Evolutionary conservation across 1,140 invertebrate genomes (phyloP).

Genomic region (Nylanderia fulva): DNA sequence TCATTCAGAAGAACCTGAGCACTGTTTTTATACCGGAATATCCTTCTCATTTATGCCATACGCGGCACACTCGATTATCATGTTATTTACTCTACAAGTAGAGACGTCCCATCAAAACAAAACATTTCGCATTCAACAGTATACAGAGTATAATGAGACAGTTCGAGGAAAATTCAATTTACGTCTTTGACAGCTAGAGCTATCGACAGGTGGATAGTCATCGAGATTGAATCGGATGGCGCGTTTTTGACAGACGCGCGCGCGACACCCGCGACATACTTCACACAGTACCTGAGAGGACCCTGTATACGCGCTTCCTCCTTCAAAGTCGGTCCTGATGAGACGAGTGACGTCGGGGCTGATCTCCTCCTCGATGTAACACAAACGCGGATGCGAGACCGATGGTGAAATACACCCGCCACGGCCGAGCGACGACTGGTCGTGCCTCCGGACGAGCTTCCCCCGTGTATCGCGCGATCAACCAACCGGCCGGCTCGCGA

Average conservation of each 20-base stretch:
- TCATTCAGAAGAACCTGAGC: neutral
- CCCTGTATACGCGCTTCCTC: slow-evolving; percentile 10
- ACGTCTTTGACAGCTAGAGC: neutral
- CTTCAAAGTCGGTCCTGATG: no score
- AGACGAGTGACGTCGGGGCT: no score
- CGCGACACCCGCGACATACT: no score
- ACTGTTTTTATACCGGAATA: neutral
- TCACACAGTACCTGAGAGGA: no score
- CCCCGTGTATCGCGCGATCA: slow-evolving; percentile 67
- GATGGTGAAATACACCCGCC: slow-evolving; percentile 72
- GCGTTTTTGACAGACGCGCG: no score
- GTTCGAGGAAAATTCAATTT: neutral
- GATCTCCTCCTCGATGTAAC: slow-evolving; percentile 47
- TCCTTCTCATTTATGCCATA: neutral
- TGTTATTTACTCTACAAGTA: neutral
- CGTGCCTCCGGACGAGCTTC: slow-evolving; percentile 75
- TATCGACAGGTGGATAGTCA: slow-evolving; percentile 9
- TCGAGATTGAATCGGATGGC: no score
- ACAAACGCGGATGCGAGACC: slow-evolving; percentile 69
- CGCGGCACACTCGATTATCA: neutral
- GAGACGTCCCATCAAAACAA: neutral
- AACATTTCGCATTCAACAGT: neutral
- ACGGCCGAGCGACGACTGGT: slow-evolving; percentile 67
- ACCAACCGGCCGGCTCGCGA: slow-evolving; percentile 45
- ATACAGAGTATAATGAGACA: neutral